Evolutionary conservation across 2,888 invertebrate species (phyloP), one percentile per base, ranked within the genome.

Genomic region (Caenorhabditis afra): DNA sequence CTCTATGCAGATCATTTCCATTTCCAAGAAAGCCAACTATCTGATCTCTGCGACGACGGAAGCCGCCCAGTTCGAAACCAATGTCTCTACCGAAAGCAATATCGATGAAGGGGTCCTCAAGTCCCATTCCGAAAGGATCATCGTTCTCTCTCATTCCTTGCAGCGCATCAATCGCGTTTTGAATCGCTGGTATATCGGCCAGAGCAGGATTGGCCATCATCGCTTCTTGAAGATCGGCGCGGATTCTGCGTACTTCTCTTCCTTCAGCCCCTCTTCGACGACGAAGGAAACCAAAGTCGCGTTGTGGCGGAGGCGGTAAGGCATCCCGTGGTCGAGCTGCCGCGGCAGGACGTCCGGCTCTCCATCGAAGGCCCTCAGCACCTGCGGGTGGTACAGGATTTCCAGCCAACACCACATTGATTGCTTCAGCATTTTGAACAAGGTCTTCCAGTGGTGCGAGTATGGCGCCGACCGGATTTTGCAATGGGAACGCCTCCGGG

Each of bases 121-220:
- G 16, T 16, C 8, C 18, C 16, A 18, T 16, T 16, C 16, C 47
- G 2, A 47, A 18, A 8, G 18, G 8, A 18, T 52, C 52, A 29
- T 29, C 29, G 12, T 14, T 29, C 1, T 22, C 49, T 22, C 49
- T 49, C 22, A 49, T 22, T 5, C 12, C 11, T 18, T 52, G 23
- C n/a, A 71, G 18, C 4, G 18, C 62, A 12, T 62, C 62, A 11
- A 71, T 39, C 3, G 50, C 71, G 10, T 71, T 55, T 29, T 29
- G 29, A 5, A 29, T 7, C 4, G 29, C 29, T 29, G 29, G 29
- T 29, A 29, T 29, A 10, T 47, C 57, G 47, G 23, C 39, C 11
- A 67, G 37, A 12, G 16, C 23, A 4, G 58, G 49, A 23, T 67
- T 57, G 0, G 55, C 58, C 11, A 8, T 49, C 22, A 49, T 49